Percentiles rank a stretch among this genome's conserved stretches.
phyloP scores from a whole-genome alignment of 2,797 vertebrate species.

The Eleutherodactylus coqui region DNA sequence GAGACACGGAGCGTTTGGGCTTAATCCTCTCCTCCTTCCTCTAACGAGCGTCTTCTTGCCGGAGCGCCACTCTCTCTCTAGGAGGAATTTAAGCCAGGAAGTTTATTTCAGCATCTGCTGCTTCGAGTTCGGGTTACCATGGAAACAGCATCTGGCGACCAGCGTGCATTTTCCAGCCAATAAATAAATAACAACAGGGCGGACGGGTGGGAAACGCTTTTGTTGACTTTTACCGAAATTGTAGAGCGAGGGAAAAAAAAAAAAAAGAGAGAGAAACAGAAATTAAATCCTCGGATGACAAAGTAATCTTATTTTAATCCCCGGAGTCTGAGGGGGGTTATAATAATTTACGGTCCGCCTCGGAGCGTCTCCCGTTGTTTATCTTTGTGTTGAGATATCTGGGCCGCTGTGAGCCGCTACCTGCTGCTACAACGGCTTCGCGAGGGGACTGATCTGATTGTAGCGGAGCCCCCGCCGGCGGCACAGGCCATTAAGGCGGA shows the following conservation, averaged over 20 bases:
- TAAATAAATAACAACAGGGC: slow-evolving; percentile 57
- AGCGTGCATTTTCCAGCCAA: slow-evolving; percentile 65
- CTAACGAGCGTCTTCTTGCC: slow-evolving; percentile 59
- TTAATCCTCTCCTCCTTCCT: slow-evolving; percentile 51
- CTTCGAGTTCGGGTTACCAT: slow-evolving; percentile 70
- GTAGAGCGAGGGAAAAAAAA: not conserved
- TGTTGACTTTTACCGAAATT: slow-evolving; percentile 41
- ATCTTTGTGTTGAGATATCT: slow-evolving; percentile 29
- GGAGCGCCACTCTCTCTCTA: slow-evolving; percentile 69
- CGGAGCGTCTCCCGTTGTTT: slow-evolving; percentile 1
- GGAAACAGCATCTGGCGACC: slow-evolving; percentile 73
- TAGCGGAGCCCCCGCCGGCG: not conserved
- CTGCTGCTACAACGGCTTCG: not conserved
- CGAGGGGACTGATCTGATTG: slow-evolving; percentile 42
- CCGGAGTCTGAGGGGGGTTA: slow-evolving; percentile 1
- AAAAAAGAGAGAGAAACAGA: not conserved
- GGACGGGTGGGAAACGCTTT: not conserved
- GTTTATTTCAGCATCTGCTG: slow-evolving; percentile 65
- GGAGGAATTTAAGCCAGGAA: slow-evolving; percentile 69
- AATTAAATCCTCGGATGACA: slow-evolving; percentile 34
- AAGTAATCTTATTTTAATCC: slow-evolving; percentile 29
- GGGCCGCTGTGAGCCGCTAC: not conserved
- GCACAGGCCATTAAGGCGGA: not conserved
- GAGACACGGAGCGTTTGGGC: not conserved
- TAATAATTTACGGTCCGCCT: slow-evolving; percentile 30